phyloP scores from a whole-genome alignment of 1,140 invertebrate species.

The Zelostemma sp. region DNA sequence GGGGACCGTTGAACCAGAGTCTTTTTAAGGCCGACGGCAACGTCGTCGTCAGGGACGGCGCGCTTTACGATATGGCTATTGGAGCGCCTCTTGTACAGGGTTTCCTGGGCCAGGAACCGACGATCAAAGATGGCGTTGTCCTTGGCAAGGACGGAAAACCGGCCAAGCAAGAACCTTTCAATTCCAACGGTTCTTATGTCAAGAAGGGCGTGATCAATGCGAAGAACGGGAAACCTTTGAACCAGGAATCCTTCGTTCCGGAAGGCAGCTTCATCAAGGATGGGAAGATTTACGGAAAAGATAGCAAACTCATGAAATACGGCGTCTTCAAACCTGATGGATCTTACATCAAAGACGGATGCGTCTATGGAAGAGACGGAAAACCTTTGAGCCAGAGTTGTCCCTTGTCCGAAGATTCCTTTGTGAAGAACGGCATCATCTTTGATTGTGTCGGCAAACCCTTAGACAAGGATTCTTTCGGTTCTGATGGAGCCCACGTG shows the following conservation, averaged over 20 bases:
- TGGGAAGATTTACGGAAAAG: conserved; percentile 58
- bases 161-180: conserved; percentile 61
- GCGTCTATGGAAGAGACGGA: conserved; percentile 59
- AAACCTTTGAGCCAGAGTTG: conserved; percentile 58
- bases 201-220: conserved; percentile 59
- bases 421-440: conserved; percentile 61
- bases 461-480: conserved; percentile 57
- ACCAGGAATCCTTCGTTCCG: conserved; percentile 61
- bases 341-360: conserved; percentile 62
- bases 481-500: conserved; percentile 64
- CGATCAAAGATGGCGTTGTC: conserved; percentile 59
- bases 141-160: conserved; percentile 62
- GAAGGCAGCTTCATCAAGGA: conserved; percentile 62
- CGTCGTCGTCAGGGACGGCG: conserved; percentile 60
- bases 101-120: conserved; percentile 54
- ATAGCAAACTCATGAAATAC: conserved; percentile 61
- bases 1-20: conserved; percentile 56
- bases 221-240: conserved; percentile 61
- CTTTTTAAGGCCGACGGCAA: conserved; percentile 62
- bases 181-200: conserved; percentile 59
- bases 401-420: conserved; percentile 57
- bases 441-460: conserved; percentile 56
- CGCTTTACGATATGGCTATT: conserved; percentile 47
- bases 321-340: conserved; percentile 64
- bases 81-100: conserved; percentile 50